Evolutionary conservation across 1,140 invertebrate genomes (phyloP), one percentile per base, ranked within the genome.

Genomic region (Brachionus manjavacas): DNA sequence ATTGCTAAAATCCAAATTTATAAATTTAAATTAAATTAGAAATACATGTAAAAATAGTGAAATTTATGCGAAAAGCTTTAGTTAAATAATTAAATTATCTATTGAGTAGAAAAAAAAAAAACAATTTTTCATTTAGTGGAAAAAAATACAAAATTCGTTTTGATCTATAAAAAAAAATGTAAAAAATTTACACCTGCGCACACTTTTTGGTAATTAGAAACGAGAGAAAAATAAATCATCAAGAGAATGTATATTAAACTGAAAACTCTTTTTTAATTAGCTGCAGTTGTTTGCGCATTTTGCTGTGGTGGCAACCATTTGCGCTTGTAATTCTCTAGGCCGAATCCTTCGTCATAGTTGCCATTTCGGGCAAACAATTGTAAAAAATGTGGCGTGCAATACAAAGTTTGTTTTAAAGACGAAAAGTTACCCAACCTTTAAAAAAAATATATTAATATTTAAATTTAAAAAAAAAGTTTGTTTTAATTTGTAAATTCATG

Each of bases 341-440:
- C 90, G 87, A 94, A 94, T 28, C 93, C 94, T 87, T 94, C 93
- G 86, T 95, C 94, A 88, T 95, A 94, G 89, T 94, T 94, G 49
- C 94, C 94, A 89, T 94, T 93, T n/a, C 93, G 91, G 86, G 93
- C 94, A 88, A 94, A 94, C 2, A 94, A 90, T 87, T 94, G 93
- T 87, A 94, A 94, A 89, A 94, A 94, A 87, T 94, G 94, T 4
- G 93, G 92, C 78, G 92, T 93, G 88, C 94, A 94, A 87, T 93
- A 94, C 14, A 81, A 55, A 25, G 79, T 81, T 60, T 81, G 79
- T 81, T 81, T 81, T n/a, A 81, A 35, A 35, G 79, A 81, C 35
- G 79, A 81, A 81, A 81, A 81, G 46, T 81, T 81, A 25, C 79
- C 79, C 35, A 81, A 68, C 60, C 79, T 81, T 43, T 25, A n/a